These are phyloP conservation scores for Sicus ferrugineus DNA, from an alignment of 2,888 invertebrate genomes.

Conservation along the genomic window DNA sequence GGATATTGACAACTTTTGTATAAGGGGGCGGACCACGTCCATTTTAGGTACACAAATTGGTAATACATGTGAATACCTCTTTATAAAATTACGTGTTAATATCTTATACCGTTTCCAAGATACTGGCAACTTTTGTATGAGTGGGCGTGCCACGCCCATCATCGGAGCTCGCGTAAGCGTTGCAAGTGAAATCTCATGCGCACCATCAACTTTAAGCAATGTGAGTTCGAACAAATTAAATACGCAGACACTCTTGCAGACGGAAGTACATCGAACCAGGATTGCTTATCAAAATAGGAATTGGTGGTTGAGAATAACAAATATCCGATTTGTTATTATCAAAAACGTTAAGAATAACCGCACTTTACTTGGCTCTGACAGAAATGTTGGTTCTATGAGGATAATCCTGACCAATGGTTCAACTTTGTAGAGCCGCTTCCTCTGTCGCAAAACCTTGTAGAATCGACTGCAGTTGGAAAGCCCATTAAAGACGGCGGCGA, in stretches of 20 bases:
- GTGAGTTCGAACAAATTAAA: slow-evolving; percentile 18
- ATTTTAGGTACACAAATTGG: too few relatives aligned
- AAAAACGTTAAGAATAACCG: slow-evolving; percentile 38
- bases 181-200: slow-evolving; percentile 36
- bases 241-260: too few relatives aligned
- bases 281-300: slow-evolving; percentile 33
- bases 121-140: too few relatives aligned
- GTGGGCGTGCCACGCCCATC: too few relatives aligned
- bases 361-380: slow-evolving; percentile 39
- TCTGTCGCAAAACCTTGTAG: slow-evolving; percentile 24
- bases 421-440: slow-evolving; percentile 33
- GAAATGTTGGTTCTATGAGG: slow-evolving; percentile 37
- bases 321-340: slow-evolving; percentile 37
- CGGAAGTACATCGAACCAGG: slow-evolving; percentile 26
- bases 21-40: too few relatives aligned
- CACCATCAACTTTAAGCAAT: slow-evolving; percentile 34
- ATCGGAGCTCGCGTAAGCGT: slow-evolving; percentile 41
- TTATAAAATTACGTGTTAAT: too few relatives aligned
- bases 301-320: slow-evolving; percentile 37
- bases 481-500: not conserved
- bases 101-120: too few relatives aligned
- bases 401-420: slow-evolving; percentile 22
- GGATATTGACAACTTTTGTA: too few relatives aligned
- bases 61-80: too few relatives aligned
- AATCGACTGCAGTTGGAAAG: slow-evolving; percentile 21